phyloP scores from a whole-genome alignment of 2,797 vertebrate genomes.

The Spheniscus humboldti region DNA sequence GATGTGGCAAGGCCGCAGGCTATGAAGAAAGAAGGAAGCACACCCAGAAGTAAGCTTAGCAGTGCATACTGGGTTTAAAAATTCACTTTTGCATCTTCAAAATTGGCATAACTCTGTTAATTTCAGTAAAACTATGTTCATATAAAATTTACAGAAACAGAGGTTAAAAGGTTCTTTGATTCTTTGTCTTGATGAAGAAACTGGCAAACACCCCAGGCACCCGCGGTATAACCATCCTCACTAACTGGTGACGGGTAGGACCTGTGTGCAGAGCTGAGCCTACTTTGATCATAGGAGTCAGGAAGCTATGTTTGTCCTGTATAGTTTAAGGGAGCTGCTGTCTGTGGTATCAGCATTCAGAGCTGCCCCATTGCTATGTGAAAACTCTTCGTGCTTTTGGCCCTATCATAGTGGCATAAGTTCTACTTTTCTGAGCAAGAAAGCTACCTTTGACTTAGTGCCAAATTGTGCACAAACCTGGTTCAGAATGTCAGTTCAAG shows the following conservation, averaged over 20 bases:
- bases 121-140: background rate
- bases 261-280: background rate
- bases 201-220: background rate
- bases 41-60: background rate
- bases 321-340: background rate
- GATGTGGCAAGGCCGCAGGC: background rate
- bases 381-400: background rate
- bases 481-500: background rate
- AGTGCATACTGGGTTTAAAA: background rate
- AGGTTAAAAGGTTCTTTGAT: background rate
- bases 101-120: background rate
- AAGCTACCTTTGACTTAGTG: background rate
- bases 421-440: background rate
- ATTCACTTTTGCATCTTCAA: background rate
- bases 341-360: background rate
- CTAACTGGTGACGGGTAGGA: background rate
- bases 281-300: background rate
- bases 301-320: background rate
- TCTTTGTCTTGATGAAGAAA: background rate
- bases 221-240: fast-evolving
- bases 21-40: background rate
- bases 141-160: background rate
- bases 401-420: fast-evolving
- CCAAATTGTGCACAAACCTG: background rate
- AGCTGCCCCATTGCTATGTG: background rate